These are phyloP conservation scores for Rhodophaea formosa DNA, from an alignment of 2,888 invertebrate genomes.

Conservation along the genomic window DNA sequence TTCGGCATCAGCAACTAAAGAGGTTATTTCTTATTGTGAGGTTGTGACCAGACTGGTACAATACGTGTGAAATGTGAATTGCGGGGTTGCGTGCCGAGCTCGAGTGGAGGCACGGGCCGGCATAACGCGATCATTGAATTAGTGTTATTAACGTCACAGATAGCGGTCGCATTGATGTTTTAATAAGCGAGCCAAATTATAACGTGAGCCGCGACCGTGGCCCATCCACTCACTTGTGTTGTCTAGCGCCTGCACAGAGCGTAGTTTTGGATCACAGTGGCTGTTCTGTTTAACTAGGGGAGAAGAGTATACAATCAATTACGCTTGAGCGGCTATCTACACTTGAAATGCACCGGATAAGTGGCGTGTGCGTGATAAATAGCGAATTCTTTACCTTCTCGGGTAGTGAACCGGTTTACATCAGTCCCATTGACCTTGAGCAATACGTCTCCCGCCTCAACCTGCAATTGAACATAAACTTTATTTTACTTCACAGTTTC, in stretches of 20 bases:
- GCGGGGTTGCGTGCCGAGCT: conserved; percentile 56
- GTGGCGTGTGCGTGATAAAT: conserved; percentile 61
- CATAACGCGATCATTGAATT: conserved; percentile 70
- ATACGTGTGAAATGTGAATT: conserved; percentile 60
- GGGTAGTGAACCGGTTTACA: conserved; percentile 94
- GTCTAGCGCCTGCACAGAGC: conserved; percentile 18
- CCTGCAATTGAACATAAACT: conserved; percentile 82
- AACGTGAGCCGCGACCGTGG: not conserved
- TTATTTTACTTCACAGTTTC: conserved; percentile 35
- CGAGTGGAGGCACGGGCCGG: conserved; percentile 33
- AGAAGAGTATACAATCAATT: not conserved
- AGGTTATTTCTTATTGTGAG: conserved; percentile 35
- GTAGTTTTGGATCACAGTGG: conserved; percentile 38
- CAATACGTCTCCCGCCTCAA: conserved; percentile 96
- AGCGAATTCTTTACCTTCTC: conserved; percentile 88
- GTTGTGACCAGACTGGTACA: conserved; percentile 33
- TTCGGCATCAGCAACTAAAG: conserved; percentile 36
- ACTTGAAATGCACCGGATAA: conserved; percentile 43
- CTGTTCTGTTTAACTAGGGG: conserved; percentile 28
- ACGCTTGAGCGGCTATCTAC: conserved; percentile 4
- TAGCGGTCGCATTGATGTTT: conserved; percentile 49
- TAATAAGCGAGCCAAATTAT: conserved; percentile 38
- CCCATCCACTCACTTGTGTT: not conserved
- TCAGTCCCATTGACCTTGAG: conserved; percentile 96
- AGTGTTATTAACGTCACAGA: conserved; percentile 60